These are phyloP conservation scores for Nixonia krombeini DNA, from an alignment of 1,140 invertebrate genomes.

Conservation along the genomic window DNA sequence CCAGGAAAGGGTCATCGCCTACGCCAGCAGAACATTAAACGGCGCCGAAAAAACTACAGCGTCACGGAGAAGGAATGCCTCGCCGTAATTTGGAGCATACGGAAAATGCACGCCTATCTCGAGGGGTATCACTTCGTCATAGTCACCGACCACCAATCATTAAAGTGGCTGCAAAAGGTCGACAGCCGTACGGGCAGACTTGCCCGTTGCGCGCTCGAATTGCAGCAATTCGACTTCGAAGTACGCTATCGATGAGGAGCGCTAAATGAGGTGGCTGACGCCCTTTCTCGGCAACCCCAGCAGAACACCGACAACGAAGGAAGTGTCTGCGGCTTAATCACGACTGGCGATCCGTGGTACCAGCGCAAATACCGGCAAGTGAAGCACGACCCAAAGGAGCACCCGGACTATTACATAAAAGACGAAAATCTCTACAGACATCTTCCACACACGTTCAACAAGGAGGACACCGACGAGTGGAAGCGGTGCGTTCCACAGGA, in stretches of 20 bases:
- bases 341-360: too few relatives aligned
- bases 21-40: constrained; percentile 51
- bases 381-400: too few relatives aligned
- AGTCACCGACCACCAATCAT: constrained; percentile 37
- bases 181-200: constrained; percentile 5
- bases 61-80: constrained; percentile 64
- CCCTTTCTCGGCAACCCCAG: constrained; percentile 3
- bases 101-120: constrained; percentile 54
- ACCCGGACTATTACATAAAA: too few relatives aligned
- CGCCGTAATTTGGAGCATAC: constrained; percentile 62
- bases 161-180: neutral
- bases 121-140: constrained; percentile 61
- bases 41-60: constrained; percentile 60
- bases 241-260: constrained; percentile 41
- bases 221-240: constrained; percentile 40
- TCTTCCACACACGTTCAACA: too few relatives aligned
- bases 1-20: constrained; percentile 37
- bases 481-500: too few relatives aligned
- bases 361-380: too few relatives aligned
- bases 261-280: constrained; percentile 45
- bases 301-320: too few relatives aligned
- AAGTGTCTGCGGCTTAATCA: too few relatives aligned
- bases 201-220: constrained; percentile 28
- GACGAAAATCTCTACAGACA: too few relatives aligned
- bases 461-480: too few relatives aligned